Conservation (phyloP, 2,113 vertebrate species). For the Entelurus aequoreus region DNA sequence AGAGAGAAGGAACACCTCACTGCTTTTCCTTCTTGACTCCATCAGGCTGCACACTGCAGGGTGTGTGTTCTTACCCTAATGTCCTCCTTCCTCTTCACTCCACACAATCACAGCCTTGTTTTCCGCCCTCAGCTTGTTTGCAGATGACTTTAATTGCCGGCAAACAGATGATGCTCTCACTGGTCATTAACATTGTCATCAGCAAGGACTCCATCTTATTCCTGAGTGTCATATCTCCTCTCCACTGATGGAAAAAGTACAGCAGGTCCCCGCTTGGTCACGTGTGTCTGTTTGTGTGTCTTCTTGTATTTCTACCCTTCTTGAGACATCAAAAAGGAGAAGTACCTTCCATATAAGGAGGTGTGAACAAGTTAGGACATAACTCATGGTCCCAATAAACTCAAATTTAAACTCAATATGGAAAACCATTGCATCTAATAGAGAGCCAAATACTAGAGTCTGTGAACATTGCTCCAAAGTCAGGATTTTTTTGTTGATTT, state of each 20-base stretch:
- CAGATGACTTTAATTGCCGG: slow-evolving; percentile 17
- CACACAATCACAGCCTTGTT: slow-evolving; percentile 11
- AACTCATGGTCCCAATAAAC: too few relatives aligned
- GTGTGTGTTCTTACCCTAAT: neutral
- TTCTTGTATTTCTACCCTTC: too few relatives aligned
- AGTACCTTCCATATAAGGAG: too few relatives aligned
- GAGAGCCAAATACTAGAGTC: too few relatives aligned
- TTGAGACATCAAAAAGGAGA: too few relatives aligned
- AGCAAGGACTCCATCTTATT: slow-evolving; percentile 2
- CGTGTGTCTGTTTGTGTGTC: too few relatives aligned
- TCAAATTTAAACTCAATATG: too few relatives aligned
- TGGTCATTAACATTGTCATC: slow-evolving; percentile 22
- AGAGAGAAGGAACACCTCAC: slow-evolving; percentile 37
- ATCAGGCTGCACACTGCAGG: slow-evolving; percentile 5
- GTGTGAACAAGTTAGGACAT: too few relatives aligned
- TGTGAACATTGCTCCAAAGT: too few relatives aligned
- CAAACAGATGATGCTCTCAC: slow-evolving; percentile 32
- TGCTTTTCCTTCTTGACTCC: slow-evolving; percentile 21
- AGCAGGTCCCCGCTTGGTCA: neutral
- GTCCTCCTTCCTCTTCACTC: neutral
- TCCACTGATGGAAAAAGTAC: neutral
- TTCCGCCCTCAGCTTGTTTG: slow-evolving; percentile 13
- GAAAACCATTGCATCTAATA: too few relatives aligned
- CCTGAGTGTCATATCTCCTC: neutral
- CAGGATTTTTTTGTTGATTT: too few relatives aligned